Percentiles rank a stretch among this genome's conserved stretches.
phyloP scores from a whole-genome alignment of 2,797 vertebrate species.

The Notolepis coatsorum region DNA sequence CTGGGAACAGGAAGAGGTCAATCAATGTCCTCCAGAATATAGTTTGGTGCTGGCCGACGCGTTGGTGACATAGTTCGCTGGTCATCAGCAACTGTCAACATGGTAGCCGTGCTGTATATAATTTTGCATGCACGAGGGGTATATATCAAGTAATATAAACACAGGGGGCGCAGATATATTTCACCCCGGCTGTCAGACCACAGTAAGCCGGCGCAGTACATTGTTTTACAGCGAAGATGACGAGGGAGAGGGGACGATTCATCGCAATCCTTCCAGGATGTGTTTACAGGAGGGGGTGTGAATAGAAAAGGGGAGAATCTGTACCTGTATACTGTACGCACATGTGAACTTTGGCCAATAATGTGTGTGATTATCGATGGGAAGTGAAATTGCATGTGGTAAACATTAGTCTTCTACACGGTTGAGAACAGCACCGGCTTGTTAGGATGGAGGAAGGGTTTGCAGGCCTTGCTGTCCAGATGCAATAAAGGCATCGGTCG shows the following conservation, averaged over 20 bases:
- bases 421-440: too few species aligned
- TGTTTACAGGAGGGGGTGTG: neutral
- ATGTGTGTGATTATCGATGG: neutral
- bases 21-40: neutral
- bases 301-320: neutral
- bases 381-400: slow-evolving; percentile 1
- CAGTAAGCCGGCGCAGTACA: slow-evolving; percentile 1
- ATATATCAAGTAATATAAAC: slow-evolving; percentile 26
- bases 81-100: slow-evolving; percentile 20
- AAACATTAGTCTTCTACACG: too few species aligned
- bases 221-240: slow-evolving; percentile 12
- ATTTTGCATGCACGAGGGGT: neutral
- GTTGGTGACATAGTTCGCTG: slow-evolving; percentile 19
- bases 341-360: neutral
- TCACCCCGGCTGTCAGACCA: slow-evolving; percentile 11
- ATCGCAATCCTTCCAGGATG: slow-evolving; percentile 17
- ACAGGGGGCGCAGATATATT: slow-evolving; percentile 14
- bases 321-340: neutral
- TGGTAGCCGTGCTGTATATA: neutral
- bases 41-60: slow-evolving; percentile 19
- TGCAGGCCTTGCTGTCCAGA: neutral
- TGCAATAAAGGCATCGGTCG: neutral
- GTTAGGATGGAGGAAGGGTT: neutral
- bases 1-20: neutral
- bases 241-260: slow-evolving; percentile 19